Conservation (phyloP, 2,888 invertebrate genomes). For the Pheosia tremula region DNA sequence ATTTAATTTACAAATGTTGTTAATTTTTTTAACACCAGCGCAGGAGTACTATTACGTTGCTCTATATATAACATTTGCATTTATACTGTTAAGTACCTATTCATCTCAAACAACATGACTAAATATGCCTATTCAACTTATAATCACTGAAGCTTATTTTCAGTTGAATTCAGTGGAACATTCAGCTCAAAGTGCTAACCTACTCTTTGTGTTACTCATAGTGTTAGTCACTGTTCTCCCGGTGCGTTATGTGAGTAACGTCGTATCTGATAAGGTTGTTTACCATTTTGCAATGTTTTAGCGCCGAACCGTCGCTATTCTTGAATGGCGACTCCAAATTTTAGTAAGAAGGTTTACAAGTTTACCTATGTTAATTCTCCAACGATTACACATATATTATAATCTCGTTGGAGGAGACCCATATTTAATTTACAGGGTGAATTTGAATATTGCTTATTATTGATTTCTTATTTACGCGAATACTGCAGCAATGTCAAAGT, state of each 20-base stretch:
- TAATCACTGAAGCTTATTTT: slow-evolving; percentile 4
- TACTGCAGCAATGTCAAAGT: no score
- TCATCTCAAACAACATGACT: not conserved
- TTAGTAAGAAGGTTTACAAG: not conserved
- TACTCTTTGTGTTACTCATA: slow-evolving; percentile 37
- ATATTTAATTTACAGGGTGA: no score
- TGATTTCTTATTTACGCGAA: no score
- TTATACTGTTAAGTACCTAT: not conserved
- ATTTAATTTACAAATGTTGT: no score
- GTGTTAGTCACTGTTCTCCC: slow-evolving; percentile 31
- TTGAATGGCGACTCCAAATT: slow-evolving; percentile 17
- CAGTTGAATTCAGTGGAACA: slow-evolving; percentile 1
- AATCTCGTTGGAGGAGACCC: no score
- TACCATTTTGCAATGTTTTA: slow-evolving; percentile 48
- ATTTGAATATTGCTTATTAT: no score
- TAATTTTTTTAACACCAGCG: no score
- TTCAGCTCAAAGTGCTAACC: not conserved
- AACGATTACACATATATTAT: no score
- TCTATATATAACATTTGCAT: no score
- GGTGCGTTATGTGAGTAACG: slow-evolving; percentile 46
- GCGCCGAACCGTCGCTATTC: slow-evolving; percentile 20
- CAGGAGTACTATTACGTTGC: no score
- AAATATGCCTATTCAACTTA: slow-evolving; percentile 3
- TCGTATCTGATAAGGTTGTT: slow-evolving; percentile 59
- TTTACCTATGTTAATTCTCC: no score